These are phyloP conservation scores for Tragelaphus scriptus DNA, from an alignment of 2,113 vertebrate species.

Conservation along the genomic window DNA sequence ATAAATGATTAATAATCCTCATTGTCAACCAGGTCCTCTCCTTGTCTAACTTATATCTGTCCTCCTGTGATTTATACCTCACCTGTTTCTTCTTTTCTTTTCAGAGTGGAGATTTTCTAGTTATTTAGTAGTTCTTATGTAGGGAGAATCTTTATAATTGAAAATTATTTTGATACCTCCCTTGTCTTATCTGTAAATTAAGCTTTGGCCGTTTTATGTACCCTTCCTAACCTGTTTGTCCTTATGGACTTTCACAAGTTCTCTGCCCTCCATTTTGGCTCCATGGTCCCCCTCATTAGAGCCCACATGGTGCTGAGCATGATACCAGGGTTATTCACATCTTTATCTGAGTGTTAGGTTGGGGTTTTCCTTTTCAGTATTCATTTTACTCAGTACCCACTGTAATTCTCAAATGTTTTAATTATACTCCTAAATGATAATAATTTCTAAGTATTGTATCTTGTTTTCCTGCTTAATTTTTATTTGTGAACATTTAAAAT, in stretches of 20 bases:
- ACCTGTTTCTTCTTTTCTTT: neutral
- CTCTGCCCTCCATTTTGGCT: neutral
- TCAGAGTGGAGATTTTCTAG: neutral
- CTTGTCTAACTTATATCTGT: neutral
- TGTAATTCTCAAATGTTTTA: neutral
- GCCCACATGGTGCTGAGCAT: neutral
- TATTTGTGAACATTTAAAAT: neutral
- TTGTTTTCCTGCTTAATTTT: conserved; percentile 27
- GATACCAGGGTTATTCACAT: neutral
- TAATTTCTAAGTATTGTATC: neutral
- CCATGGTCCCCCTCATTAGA: neutral
- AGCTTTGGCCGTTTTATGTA: neutral
- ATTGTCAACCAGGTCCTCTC: neutral
- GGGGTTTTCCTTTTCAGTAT: neutral
- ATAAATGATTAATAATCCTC: neutral
- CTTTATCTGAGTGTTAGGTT: neutral
- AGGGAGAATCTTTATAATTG: neutral
- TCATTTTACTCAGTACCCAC: neutral
- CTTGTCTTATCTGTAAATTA: neutral
- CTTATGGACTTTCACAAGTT: neutral
- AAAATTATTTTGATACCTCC: neutral
- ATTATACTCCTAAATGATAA: neutral
- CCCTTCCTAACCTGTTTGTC: neutral
- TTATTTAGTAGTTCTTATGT: neutral
- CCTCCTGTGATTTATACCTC: neutral